Percentiles rank a stretch among this genome's conserved stretches.
phyloP scores from a whole-genome alignment of 2,113 vertebrate genomes.

The Pongo pygmaeus region DNA sequence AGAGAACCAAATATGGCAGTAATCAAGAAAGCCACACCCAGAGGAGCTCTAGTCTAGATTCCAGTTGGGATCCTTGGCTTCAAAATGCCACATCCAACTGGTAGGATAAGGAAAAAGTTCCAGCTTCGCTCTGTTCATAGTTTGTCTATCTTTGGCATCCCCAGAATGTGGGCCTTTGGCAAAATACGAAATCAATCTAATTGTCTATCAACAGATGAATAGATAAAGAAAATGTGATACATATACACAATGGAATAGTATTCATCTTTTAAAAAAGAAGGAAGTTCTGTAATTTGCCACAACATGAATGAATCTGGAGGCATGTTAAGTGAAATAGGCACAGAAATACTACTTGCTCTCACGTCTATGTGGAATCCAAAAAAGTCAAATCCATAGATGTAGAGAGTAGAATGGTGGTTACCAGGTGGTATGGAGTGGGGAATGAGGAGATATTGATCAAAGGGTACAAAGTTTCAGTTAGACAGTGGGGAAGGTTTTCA shows the following conservation, averaged over 20 bases:
- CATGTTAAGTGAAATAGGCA: background rate
- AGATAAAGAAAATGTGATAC: background rate
- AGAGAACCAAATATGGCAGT: background rate
- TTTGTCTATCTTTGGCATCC: background rate
- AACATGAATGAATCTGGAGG: background rate
- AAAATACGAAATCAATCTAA: background rate
- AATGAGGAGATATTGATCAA: background rate
- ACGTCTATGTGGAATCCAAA: background rate
- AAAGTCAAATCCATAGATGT: background rate
- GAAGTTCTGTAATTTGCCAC: background rate
- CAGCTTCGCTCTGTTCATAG: background rate
- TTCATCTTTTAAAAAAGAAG: background rate
- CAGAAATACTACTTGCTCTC: background rate
- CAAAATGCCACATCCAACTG: background rate
- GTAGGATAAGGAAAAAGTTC: background rate
- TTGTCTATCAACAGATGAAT: background rate
- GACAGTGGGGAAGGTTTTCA: background rate
- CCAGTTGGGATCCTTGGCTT: background rate
- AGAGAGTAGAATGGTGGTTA: background rate
- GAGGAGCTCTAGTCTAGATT: background rate
- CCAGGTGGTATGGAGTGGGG: background rate
- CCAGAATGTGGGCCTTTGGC: background rate
- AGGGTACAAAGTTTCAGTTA: background rate
- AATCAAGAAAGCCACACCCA: background rate
- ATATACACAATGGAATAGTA: background rate